A percentile compares a stretch with the other conserved stretches of the same genome.
Conservation (phyloP, 2,797 vertebrate species). For the Spinibarbus caldwelli region DNA sequence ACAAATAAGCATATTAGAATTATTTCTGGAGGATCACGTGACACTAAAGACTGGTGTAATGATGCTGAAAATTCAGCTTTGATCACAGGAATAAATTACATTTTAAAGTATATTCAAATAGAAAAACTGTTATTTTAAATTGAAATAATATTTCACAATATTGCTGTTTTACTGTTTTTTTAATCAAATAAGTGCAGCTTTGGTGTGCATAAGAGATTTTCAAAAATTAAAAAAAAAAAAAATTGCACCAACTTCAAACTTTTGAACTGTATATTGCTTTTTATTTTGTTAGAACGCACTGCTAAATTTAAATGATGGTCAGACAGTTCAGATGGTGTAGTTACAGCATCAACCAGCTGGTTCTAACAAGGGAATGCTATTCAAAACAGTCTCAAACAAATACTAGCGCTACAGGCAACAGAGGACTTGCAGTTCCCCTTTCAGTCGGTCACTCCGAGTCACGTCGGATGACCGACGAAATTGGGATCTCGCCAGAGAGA, state of each 20-base stretch:
- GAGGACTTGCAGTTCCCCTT: not conserved
- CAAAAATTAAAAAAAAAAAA: too few relatives aligned
- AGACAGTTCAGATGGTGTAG: not conserved
- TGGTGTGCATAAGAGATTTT: not conserved
- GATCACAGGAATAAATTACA: not conserved
- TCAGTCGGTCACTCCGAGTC: too few relatives aligned
- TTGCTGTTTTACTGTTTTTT: not conserved
- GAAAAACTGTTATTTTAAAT: not conserved
- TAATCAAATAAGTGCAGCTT: not conserved
- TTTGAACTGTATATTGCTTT: not conserved
- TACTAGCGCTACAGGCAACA: not conserved
- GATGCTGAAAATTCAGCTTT: not conserved
- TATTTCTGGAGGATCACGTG: not conserved
- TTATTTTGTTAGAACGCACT: not conserved
- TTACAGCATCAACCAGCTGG: not conserved
- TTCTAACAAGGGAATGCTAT: not conserved
- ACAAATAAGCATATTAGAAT: not conserved
- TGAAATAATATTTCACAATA: not conserved
- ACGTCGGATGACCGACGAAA: too few relatives aligned
- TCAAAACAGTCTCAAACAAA: not conserved
- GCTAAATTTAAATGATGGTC: not conserved
- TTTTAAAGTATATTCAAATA: not conserved
- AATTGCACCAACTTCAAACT: not conserved
- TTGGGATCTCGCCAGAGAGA: too few relatives aligned
- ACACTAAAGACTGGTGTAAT: not conserved